Percentiles rank a stretch among this genome's conserved stretches.
Evolutionary conservation across 2,888 invertebrate species (phyloP).

Genomic region (Odiellus spinosus): DNA sequence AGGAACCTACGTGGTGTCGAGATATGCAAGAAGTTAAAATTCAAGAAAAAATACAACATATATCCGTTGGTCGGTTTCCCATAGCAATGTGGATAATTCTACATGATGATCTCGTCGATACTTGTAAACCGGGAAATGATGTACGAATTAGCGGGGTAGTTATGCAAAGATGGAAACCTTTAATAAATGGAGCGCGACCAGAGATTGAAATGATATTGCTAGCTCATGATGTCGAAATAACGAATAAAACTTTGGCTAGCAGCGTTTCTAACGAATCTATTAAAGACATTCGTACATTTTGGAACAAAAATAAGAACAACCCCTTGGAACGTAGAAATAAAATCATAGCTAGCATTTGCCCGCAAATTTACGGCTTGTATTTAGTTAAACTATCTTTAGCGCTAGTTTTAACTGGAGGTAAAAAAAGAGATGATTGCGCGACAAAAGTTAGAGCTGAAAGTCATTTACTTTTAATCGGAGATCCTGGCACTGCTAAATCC

Average conservation of each 20-base stretch:
- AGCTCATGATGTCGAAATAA: slow-evolving; percentile 48
- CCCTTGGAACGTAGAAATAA: slow-evolving; percentile 57
- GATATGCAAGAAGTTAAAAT: slow-evolving; percentile 77
- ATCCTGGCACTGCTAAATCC: slow-evolving; percentile 70
- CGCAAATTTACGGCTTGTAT: slow-evolving; percentile 80
- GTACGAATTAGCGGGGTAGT: slow-evolving; percentile 64
- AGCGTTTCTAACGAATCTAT: slow-evolving; percentile 28
- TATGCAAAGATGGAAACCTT: slow-evolving; percentile 52
- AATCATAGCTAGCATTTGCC: slow-evolving; percentile 63
- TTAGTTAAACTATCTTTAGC: slow-evolving; percentile 69
- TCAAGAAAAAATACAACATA: slow-evolving; percentile 58
- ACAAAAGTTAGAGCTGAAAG: slow-evolving; percentile 54
- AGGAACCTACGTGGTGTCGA: slow-evolving; percentile 46
- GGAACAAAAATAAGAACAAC: slow-evolving; percentile 44
- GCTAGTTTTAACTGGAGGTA: slow-evolving; percentile 39
- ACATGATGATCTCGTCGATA: slow-evolving; percentile 71
- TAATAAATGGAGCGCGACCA: slow-evolving; percentile 41
- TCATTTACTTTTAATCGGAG: slow-evolving; percentile 70
- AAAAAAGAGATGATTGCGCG: slow-evolving; percentile 34
- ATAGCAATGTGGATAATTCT: slow-evolving; percentile 57
- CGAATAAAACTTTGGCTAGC: slow-evolving; percentile 27
- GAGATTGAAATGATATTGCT: slow-evolving; percentile 53
- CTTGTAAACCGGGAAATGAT: slow-evolving; percentile 76
- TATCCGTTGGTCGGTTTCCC: slow-evolving; percentile 54
- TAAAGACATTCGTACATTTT: slow-evolving; percentile 53